Evolutionary conservation across 2,113 vertebrate genomes (phyloP).

Genomic region (Heloderma charlesbogerti): DNA sequence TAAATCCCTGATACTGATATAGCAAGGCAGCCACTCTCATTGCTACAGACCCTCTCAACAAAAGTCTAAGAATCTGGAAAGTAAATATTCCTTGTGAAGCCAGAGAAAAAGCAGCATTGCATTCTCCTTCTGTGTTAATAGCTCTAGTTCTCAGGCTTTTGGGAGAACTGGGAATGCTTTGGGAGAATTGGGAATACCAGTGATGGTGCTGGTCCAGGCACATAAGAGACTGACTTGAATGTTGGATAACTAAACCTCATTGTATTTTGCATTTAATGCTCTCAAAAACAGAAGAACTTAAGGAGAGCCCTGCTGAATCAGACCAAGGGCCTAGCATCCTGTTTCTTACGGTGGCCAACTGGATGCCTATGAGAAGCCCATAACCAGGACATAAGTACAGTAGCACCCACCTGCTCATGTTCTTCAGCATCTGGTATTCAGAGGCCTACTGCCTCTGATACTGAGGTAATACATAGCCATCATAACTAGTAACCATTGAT

Average conservation of each 20-base stretch:
- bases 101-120: neutral
- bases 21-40: neutral
- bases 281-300: neutral
- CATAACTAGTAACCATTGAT: no score
- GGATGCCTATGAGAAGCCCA: no score
- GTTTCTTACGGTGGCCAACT: no score
- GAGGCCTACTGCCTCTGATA: no score
- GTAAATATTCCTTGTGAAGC: neutral
- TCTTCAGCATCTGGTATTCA: no score
- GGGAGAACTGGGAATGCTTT: neutral
- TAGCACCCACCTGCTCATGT: no score
- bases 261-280: neutral
- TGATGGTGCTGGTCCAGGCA: neutral
- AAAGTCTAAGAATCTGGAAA: neutral
- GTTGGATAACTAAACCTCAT: neutral
- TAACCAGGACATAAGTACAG: no score
- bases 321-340: no score
- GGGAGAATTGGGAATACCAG: neutral
- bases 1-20: neutral
- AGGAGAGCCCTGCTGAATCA: no score
- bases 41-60: no score
- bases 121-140: neutral
- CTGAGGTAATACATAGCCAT: no score
- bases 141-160: neutral
- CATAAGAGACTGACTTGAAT: neutral